Evolutionary conservation across 2,888 invertebrate genomes (phyloP).

Genomic region (Agrotis exclamationis): DNA sequence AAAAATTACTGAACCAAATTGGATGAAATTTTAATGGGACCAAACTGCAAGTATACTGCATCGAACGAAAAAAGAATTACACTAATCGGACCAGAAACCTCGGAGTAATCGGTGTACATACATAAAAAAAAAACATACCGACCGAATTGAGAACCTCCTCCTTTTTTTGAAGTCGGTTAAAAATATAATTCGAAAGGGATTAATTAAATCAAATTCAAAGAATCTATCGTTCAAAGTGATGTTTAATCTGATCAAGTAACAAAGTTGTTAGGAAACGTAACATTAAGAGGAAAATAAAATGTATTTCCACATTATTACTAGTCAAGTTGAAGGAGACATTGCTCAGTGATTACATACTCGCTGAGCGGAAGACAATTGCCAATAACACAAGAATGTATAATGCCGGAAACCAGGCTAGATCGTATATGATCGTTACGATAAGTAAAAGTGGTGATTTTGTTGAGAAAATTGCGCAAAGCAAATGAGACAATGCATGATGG

Average conservation of each 20-base stretch:
- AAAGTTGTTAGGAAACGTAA: slow-evolving; percentile 23
- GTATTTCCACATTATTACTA: slow-evolving; percentile 46
- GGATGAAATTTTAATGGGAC: no score
- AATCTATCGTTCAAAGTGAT: neutral
- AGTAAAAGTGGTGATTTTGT: slow-evolving; percentile 43
- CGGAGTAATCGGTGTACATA: no score
- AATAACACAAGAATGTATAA: slow-evolving; percentile 52
- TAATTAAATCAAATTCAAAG: neutral
- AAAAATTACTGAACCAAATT: no score
- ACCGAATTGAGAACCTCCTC: no score
- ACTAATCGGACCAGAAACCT: no score
- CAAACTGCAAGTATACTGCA: no score
- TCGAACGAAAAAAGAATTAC: no score
- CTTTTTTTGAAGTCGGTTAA: no score
- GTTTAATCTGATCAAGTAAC: neutral
- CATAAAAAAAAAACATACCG: no score
- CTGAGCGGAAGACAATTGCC: slow-evolving; percentile 58
- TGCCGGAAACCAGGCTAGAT: slow-evolving; percentile 51
- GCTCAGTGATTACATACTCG: slow-evolving; percentile 46
- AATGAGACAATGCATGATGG: slow-evolving; percentile 22
- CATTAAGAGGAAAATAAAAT: slow-evolving; percentile 30
- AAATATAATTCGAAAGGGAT: neutral
- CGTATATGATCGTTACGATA: slow-evolving; percentile 22
- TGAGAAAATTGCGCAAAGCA: slow-evolving; percentile 7
- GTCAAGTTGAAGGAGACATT: slow-evolving; percentile 55